Conservation (phyloP, 2,797 vertebrate species). For the Coreius guichenoti region DNA sequence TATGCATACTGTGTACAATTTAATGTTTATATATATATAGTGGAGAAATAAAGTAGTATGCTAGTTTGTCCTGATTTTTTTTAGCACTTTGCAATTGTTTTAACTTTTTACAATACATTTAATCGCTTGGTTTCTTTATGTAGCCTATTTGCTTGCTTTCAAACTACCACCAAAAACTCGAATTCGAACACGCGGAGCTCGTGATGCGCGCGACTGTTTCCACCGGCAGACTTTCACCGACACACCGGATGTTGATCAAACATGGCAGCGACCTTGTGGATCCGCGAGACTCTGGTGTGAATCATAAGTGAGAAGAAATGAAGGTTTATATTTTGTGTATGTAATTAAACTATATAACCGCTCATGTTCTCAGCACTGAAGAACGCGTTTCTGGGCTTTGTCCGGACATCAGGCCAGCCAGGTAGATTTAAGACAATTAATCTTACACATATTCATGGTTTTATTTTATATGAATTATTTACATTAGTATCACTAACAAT, state of each 20-base stretch:
- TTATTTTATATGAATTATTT: not conserved
- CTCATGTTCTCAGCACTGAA: slow-evolving; percentile 72
- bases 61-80: not conserved
- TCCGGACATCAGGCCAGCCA: slow-evolving; percentile 57
- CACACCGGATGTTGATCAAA: slow-evolving; percentile 54
- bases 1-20: not conserved
- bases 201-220: not conserved
- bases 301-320: not conserved
- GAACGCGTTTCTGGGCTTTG: slow-evolving; percentile 62
- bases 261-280: slow-evolving; percentile 74
- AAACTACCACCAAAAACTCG: too few species aligned
- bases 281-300: slow-evolving; percentile 14
- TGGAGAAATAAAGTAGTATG: too few species aligned
- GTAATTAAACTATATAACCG: not conserved
- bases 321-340: not conserved
- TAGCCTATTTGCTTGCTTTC: not conserved
- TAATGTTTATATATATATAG: not conserved
- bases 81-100: not conserved
- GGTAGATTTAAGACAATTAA: slow-evolving; percentile 60
- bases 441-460: not conserved
- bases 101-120: not conserved
- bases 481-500: not conserved
- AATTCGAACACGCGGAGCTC: not conserved
- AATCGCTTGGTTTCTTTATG: too few species aligned
- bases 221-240: slow-evolving; percentile 11